phyloP scores from a whole-genome alignment of 2,888 invertebrate species.

The Euclidia mi region DNA sequence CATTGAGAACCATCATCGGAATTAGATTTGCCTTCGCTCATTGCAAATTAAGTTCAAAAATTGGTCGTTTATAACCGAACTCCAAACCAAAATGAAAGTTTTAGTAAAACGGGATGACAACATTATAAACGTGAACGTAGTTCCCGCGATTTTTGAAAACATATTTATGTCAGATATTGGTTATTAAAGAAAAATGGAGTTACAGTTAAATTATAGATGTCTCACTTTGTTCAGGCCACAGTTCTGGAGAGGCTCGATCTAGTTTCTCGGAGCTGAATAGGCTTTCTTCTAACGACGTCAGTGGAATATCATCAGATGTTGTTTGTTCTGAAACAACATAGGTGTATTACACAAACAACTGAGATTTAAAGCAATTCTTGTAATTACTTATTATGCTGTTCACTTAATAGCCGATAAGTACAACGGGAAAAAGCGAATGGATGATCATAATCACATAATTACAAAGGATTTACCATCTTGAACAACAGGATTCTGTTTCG shows the following conservation, averaged over 20 bases:
- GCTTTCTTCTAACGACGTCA: slow-evolving; percentile 92
- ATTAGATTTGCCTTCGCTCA: slow-evolving; percentile 75
- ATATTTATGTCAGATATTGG: slow-evolving; percentile 16
- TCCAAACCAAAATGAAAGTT: slow-evolving; percentile 60
- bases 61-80: slow-evolving; percentile 81
- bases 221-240: slow-evolving; percentile 99
- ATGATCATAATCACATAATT: slow-evolving; percentile 3
- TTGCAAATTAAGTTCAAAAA: slow-evolving; percentile 77
- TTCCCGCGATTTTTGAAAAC: slow-evolving; percentile 86
- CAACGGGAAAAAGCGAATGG: no score
- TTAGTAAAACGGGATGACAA: slow-evolving; percentile 78
- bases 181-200: not conserved
- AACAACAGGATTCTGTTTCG: slow-evolving; percentile 91
- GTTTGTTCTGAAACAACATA: slow-evolving; percentile 76
- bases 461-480: slow-evolving; percentile 88
- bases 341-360: not conserved
- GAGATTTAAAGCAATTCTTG: no score
- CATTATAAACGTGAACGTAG: slow-evolving; percentile 67
- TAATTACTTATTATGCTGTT: no score
- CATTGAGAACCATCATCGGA: slow-evolving; percentile 70
- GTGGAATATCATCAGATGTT: slow-evolving; percentile 85
- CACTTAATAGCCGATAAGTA: no score
- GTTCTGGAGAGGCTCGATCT: slow-evolving; percentile 98
- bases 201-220: slow-evolving; percentile 31
- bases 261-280: slow-evolving; percentile 97